Base-by-base conservation (phyloP, 2,113 vertebrate genomes). In the Rhinoderma darwinii region DNA sequence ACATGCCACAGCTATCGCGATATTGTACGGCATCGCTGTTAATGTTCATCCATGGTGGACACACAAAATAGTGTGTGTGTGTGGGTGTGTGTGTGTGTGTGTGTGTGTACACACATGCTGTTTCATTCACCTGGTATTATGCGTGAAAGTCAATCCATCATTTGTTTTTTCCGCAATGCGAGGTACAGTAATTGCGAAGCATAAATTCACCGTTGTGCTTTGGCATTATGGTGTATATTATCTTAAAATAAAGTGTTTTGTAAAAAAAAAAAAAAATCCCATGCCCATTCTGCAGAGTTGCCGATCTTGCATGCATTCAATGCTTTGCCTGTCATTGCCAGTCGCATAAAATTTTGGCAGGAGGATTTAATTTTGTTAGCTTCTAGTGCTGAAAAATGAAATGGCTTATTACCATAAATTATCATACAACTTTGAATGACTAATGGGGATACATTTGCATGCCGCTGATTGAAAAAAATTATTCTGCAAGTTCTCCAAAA, bases 381-480 rank as follows among this genome's bases (percentile, higher is more conserved):
- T 61, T 61, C 14, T 47, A 32, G 37, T 66, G 11, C 54, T 50
- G 39, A 74, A 56, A 72, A 43, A 84, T 41, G 11, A 84, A 50
- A 54, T 41, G 6, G 25, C 12, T 56, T 0, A 74, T 84, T 74
- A 84, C 25, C 68, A 84, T 84, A 73, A 84, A 84, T 84, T 63
- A 44, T 63, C 39, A 84, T 76, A 75, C 8, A 72, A 72, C 63
- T n/a, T 37, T 32, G 61, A 84, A 74, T 73, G 68, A 73, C 27
- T 84, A 84, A 84, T 76, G 35, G 70, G 6, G 27, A 76, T 61
- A 59, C 70, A 76, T 76, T 76, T 84, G 37, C 84, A 84, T 84
- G 25, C 5, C 11, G 12, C 73, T 85, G 73, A 77, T 84, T 84
- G 20, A 72, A 75, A 32, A 84, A 73, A 17, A 41, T 14, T 3